Evolutionary conservation across 2,113 vertebrate genomes (phyloP).

Genomic region (Plectropomus leopardus): DNA sequence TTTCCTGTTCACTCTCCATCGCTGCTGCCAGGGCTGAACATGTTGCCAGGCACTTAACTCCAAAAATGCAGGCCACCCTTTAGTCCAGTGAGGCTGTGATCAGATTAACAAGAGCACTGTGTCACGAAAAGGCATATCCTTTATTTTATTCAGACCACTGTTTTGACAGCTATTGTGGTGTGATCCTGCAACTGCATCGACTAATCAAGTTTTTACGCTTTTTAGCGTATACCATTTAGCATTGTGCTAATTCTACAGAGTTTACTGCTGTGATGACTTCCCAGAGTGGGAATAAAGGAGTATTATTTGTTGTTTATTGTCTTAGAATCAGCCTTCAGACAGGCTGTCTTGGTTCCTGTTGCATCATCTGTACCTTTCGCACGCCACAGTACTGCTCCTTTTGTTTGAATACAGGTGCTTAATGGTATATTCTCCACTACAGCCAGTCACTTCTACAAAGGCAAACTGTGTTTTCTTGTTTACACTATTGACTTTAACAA

Average conservation of each 20-base stretch:
- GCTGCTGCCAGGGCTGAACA: conserved; percentile 7
- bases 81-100: not conserved
- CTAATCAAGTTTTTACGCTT: not conserved
- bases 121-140: not conserved
- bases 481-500: not conserved
- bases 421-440: not conserved
- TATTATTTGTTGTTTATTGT: too few relatives aligned
- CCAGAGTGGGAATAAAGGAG: too few relatives aligned
- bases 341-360: too few relatives aligned
- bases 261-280: too few relatives aligned
- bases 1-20: conserved; percentile 45
- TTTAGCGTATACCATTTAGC: too few relatives aligned
- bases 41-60: not conserved
- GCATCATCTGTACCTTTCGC: too few relatives aligned
- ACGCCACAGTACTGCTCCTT: not conserved
- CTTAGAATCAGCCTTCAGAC: too few relatives aligned
- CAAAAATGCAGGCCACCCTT: not conserved
- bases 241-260: too few relatives aligned
- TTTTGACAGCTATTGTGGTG: not conserved
- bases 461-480: not conserved
- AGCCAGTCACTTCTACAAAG: not conserved
- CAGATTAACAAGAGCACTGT: not conserved
- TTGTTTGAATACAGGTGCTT: not conserved
- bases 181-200: too few relatives aligned
- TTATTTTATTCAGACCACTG: not conserved